These are phyloP conservation scores for Botia kubotai DNA, from an alignment of 2,797 vertebrate species.

Conservation along the genomic window DNA sequence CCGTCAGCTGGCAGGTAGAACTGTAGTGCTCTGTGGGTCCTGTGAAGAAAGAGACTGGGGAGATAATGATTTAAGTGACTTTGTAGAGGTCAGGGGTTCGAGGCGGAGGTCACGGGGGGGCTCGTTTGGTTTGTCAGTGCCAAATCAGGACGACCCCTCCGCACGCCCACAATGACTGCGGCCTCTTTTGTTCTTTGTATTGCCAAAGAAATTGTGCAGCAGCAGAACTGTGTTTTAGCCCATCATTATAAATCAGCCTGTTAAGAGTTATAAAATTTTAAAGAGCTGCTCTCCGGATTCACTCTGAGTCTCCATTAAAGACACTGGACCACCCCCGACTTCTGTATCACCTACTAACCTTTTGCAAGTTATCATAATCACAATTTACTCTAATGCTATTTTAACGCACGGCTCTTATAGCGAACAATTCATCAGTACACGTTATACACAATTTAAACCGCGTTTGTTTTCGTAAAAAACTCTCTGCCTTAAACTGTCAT, in stretches of 20 bases:
- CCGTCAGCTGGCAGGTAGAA: slow-evolving; percentile 79
- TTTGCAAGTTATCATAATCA: neutral
- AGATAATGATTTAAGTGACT: slow-evolving; percentile 70
- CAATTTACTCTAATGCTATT: neutral
- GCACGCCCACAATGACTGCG: neutral
- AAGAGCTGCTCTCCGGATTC: slow-evolving; percentile 74
- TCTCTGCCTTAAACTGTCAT: neutral
- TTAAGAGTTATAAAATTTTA: slow-evolving; percentile 77
- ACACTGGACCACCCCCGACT: slow-evolving; percentile 49
- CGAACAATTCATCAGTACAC: neutral
- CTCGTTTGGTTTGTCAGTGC: slow-evolving; percentile 60
- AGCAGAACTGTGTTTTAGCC: slow-evolving; percentile 65
- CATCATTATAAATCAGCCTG: slow-evolving; percentile 79
- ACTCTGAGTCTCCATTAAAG: slow-evolving; percentile 76
- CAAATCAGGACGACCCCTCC: neutral
- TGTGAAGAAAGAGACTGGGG: slow-evolving; percentile 49
- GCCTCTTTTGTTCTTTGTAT: slow-evolving; percentile 47
- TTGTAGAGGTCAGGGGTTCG: slow-evolving; percentile 70
- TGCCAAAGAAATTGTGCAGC: slow-evolving; percentile 61
- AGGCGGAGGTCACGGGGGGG: slow-evolving; percentile 63
- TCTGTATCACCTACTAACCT: neutral
- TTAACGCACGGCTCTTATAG: neutral
- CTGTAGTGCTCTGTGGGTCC: slow-evolving; percentile 62
- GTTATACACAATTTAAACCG: neutral
- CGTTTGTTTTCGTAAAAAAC: neutral